Conservation (phyloP, 2,888 invertebrate genomes). For the Alloscopus bannaensis region DNA sequence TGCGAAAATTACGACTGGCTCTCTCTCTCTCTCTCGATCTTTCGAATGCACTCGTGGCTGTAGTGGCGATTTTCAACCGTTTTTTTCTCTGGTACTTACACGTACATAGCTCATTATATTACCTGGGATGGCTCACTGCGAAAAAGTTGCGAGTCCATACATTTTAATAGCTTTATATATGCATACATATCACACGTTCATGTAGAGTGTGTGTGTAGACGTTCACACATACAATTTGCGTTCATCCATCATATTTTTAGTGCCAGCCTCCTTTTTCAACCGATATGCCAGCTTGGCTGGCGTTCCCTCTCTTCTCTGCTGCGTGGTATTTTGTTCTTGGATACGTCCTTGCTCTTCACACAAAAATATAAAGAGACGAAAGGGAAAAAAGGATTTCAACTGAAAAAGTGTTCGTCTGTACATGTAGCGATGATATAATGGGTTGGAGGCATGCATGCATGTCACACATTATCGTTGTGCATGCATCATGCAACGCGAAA, state of each 20-base stretch:
- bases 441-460: not conserved
- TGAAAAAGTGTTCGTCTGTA: not conserved
- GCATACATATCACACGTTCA: not conserved
- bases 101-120: not conserved
- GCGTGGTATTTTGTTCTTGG: conserved; percentile 57
- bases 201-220: not conserved
- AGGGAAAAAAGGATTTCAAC: no score
- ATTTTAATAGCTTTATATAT: not conserved
- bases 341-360: conserved; percentile 61
- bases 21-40: no score
- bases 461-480: conserved; percentile 13
- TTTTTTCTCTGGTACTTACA: not conserved
- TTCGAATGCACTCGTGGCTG: not conserved
- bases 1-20: not conserved
- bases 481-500: conserved; percentile 15
- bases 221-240: no score
- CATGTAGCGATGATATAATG: not conserved
- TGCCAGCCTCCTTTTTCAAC: not conserved
- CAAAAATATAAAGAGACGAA: conserved; percentile 29
- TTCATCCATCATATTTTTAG: no score
- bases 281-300: not conserved
- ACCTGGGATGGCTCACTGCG: not conserved
- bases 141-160: conserved; percentile 8
- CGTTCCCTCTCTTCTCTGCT: conserved; percentile 25
- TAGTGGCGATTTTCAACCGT: not conserved